Evolutionary conservation across 2,888 invertebrate genomes (phyloP).

Genomic region (Parnassius apollo): DNA sequence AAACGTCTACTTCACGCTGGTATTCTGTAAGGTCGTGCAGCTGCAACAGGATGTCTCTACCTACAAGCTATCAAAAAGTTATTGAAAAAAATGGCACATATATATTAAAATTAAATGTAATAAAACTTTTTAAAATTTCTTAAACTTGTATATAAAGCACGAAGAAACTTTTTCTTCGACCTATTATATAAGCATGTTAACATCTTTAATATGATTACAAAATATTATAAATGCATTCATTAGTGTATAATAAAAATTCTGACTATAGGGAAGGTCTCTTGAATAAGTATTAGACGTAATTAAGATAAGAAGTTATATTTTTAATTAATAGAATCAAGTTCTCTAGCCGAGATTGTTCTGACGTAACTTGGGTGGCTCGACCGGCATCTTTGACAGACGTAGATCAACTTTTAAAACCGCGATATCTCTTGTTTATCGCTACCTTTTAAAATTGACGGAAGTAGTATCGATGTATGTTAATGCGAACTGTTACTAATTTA

Average conservation of each 20-base stretch:
- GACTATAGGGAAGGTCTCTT: constrained; percentile 21
- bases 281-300: constrained; percentile 50
- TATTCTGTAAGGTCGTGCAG: no score
- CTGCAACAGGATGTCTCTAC: no score
- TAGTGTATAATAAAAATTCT: constrained; percentile 40
- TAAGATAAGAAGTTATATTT: constrained; percentile 66
- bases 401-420: constrained; percentile 48
- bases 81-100: no score
- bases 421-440: constrained; percentile 21
- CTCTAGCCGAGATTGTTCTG: constrained; percentile 44
- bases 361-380: constrained; percentile 46
- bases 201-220: constrained; percentile 29
- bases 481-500: constrained; percentile 58
- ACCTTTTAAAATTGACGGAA: constrained; percentile 51
- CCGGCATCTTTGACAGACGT: constrained; percentile 60
- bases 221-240: constrained; percentile 30
- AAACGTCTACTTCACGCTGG: no score
- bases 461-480: constrained; percentile 52
- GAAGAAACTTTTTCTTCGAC: no score
- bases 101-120: no score
- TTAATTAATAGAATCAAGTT: constrained; percentile 73
- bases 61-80: no score
- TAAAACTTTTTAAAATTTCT: no score
- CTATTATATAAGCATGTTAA: constrained; percentile 7
- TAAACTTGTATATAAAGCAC: no score